Conservation (phyloP, 30 jellyfish, hydroid and myxozoan genomes). For the Chrysaora quinquecirrha region DNA sequence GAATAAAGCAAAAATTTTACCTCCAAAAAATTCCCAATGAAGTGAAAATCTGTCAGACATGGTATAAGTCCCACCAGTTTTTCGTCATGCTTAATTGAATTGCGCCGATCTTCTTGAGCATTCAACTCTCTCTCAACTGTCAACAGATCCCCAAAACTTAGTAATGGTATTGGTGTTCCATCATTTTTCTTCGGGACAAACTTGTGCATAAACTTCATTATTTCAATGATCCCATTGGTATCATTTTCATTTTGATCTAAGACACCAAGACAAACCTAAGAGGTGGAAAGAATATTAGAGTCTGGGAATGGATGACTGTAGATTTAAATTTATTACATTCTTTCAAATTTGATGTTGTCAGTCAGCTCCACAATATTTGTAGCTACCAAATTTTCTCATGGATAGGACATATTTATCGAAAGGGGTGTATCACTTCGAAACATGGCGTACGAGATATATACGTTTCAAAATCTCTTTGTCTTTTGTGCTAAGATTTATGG, state of each 20-base stretch:
- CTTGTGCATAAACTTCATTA: background rate
- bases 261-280: background rate
- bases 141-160: conserved; percentile 38
- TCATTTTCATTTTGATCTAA: background rate
- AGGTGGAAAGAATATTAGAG: background rate
- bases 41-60: conserved; percentile 22
- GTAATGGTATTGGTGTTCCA: background rate
- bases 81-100: background rate
- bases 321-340: too few relatives aligned
- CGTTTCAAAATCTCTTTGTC: too few relatives aligned
- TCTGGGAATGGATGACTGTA: too few relatives aligned
- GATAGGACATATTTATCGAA: too few relatives aligned
- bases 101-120: conserved; percentile 23
- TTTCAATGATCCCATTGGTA: background rate
- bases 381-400: background rate
- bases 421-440: too few relatives aligned
- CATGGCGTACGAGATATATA: too few relatives aligned
- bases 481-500: too few relatives aligned
- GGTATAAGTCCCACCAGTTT: conserved; percentile 19
- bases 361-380: background rate
- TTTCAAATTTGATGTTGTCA: background rate
- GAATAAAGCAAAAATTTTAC: too few relatives aligned
- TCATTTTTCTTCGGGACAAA: background rate
- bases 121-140: conserved; percentile 24
- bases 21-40: conserved; percentile 23